Evolutionary conservation across 64 coral and sea anemone genomes (phyloP), one percentile per base, ranked within the genome.

Genomic region (Dendrophyllia cribrosa): DNA sequence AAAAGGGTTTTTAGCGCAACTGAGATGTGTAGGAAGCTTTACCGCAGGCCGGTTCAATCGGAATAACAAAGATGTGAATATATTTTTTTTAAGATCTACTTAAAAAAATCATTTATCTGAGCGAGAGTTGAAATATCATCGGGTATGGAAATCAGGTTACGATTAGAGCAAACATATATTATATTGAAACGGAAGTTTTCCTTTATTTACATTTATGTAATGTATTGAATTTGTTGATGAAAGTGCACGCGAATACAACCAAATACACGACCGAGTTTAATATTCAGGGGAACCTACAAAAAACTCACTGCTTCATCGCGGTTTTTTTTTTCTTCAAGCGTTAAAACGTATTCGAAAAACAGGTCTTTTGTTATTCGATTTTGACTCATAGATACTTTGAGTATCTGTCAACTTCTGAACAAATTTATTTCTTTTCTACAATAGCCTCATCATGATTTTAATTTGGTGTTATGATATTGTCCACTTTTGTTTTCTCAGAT

Each of bases 401-500:
- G 34, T 34, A 34, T 34, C 34, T 34, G 34, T 34, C 53, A 70
- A 70, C 9, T 70, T 70, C 23, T 11, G 21, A 26, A 70, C 21
- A 70, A 26, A 13, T 70, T 34, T 43, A 48, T 74, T 17, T 74
- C 43, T 45, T 46, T 13, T 24, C 10, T 77, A 55, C 43, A 22
- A 22, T 22, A n/a, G 48, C 19, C 15, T 0, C 7, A 8, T 10
- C 12, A 1, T 77, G 51, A 51, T 75, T 48, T 75, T 16, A 21
- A 20, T 16, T 11, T 73, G 26, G 2, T 50, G 16, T 9, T 75
- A 9, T 20, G 3, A 4, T 12, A 6, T 8, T 70, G 1, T 86
- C n/a, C 74, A 14, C 50, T 90, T 50, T 61, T 69, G 72, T 78
- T 8, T 68, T 46, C 48, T 59, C 84, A 98, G 96, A 98, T 90